A percentile compares a stretch with the other conserved stretches of the same genome.
These are phyloP conservation scores for Onychomys arenicola DNA, from an alignment of 2,797 vertebrate genomes.

Conservation along the genomic window DNA sequence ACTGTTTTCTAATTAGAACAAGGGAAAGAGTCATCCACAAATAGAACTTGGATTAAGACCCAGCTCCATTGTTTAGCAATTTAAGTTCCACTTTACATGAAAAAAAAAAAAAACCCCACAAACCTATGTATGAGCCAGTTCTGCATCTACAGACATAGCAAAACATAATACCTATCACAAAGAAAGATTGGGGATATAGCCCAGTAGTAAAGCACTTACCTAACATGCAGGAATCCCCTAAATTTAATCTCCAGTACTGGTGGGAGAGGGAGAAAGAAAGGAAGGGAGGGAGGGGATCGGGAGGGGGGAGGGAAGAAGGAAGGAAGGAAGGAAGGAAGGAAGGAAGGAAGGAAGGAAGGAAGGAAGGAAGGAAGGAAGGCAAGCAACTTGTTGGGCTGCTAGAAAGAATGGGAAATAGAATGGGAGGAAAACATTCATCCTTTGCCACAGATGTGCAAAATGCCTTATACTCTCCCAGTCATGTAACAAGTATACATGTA, in stretches of 20 bases:
- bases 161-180: conserved; percentile 33
- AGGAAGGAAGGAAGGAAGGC: background rate
- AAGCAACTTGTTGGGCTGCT: background rate
- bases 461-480: background rate
- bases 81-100: background rate
- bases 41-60: background rate
- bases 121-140: background rate
- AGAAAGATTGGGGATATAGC: background rate
- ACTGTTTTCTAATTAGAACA: background rate
- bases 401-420: conserved; percentile 26
- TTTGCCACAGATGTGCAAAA: background rate
- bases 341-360: background rate
- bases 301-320: rapidly evolving
- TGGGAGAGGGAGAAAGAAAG: background rate
- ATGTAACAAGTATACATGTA: background rate
- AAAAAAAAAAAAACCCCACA: background rate
- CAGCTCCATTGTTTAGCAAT: background rate
- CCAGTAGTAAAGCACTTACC: background rate
- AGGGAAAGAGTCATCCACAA: conserved; percentile 1
- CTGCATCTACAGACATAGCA: background rate
- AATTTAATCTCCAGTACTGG: background rate
- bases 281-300: too few species aligned
- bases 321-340: background rate
- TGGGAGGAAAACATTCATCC: background rate
- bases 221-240: background rate